Evolutionary conservation across 2,113 vertebrate species (phyloP), one percentile per base, ranked within the genome.

Genomic region (Mesitornis unicolor): DNA sequence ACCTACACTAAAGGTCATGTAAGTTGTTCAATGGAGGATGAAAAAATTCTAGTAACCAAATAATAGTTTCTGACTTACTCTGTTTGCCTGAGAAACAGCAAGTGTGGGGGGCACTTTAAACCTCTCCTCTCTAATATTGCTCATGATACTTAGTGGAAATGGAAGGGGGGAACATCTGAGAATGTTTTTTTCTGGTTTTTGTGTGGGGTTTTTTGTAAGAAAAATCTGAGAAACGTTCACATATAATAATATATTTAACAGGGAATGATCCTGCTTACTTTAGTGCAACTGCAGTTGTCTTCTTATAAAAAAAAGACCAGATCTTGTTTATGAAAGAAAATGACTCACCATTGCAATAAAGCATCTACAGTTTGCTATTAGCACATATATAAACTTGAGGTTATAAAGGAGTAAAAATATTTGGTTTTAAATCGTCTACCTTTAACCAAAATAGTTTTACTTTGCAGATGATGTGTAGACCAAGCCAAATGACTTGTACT

Each of bases 1-100:
- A 97, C 87, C 64, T 75, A 60, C 26, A 83, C 61, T 90, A 95
- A 97, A 97, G 90, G 88, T 95, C 65, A 59, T 75, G 40, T 78
- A 95, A 89, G 61, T 86, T 96, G 82, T 90, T 96, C 92, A 83
- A 74, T 21, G 69, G 73, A 97, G 74, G 53, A 61, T 89, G 56
- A 87, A 95, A n/a, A 90, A 90, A 84, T 92, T 89, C 54, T 93
- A 60, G 68, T 89, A 92, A 83, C 80, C 33, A 84, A 77, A 90
- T 90, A 83, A 91, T 57, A 51, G 35, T 82, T 94, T 96, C 48
- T 82, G 73, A 95, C 42, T 92, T 94, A 67, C 28, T 95, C 53
- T 95, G 45, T 50, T 89, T 85, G 65, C 48, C 36, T 88, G 76
- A 84, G 74, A 94, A 97, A 83, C 15, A 63, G 29, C 12, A 74